Evolutionary conservation across 2,888 invertebrate species (phyloP).

Genomic region (Ectemnius cavifrons): DNA sequence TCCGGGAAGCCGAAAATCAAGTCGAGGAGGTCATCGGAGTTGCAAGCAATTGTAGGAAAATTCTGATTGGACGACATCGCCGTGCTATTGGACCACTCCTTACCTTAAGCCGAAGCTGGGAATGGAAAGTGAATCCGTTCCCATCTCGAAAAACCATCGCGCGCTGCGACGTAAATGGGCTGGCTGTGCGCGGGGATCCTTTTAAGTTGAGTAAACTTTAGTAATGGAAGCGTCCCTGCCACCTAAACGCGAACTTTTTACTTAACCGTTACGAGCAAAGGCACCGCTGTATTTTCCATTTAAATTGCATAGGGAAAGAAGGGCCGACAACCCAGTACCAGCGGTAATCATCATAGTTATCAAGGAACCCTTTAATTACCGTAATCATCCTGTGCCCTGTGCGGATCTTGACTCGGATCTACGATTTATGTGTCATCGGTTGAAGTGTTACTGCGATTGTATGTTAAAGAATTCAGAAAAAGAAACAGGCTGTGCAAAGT

Average conservation of each 20-base stretch:
- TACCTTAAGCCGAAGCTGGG: not conserved
- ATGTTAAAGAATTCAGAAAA: not conserved
- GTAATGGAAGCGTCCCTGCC: slow-evolving; percentile 28
- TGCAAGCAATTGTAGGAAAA: too few relatives aligned
- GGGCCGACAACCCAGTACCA: not conserved
- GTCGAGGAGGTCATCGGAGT: too few relatives aligned
- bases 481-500: not conserved
- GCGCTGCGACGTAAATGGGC: slow-evolving; percentile 27
- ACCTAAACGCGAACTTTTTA: slow-evolving; percentile 47
- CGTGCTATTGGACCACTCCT: not conserved
- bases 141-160: slow-evolving; percentile 24
- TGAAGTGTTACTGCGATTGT: too few relatives aligned
- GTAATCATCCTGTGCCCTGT: too few relatives aligned
- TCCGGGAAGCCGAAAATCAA: slow-evolving; percentile 1
- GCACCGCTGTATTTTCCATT: slow-evolving; percentile 14
- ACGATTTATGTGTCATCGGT: too few relatives aligned
- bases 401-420: too few relatives aligned
- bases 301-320: slow-evolving; percentile 1
- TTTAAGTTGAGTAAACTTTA: slow-evolving; percentile 38
- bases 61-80: too few relatives aligned
- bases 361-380: too few relatives aligned
- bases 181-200: slow-evolving; percentile 25
- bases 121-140: slow-evolving; percentile 4
- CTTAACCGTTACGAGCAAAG: slow-evolving; percentile 25
- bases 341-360: too few relatives aligned